Base-by-base conservation (phyloP, 2,888 invertebrate species). In the Syrista parreyssii region DNA sequence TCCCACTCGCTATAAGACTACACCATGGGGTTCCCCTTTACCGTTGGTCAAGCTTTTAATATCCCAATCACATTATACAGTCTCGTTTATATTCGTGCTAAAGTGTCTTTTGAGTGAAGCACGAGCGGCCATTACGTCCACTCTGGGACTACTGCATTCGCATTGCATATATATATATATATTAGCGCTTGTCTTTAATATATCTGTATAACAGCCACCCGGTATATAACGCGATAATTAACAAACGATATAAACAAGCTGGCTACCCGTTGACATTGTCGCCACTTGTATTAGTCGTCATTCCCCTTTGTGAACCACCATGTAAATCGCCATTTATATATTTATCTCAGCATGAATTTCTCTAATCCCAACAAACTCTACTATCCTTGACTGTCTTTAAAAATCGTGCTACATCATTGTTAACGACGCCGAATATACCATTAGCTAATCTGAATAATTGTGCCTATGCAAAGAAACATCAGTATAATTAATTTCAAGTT, bases 201-300 rank as follows among this genome's bases (percentile, higher is more conserved):
- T 32, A 72, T 76, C 31, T 23, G 1, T 73, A 12, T 12, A 31
- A 31, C 2, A 72, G 32, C 69, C 76, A 76, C 76, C 55, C 35
- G n/a, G 40, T 76, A 73, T 76, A 73, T 15, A 23, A 36, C 23
- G 40, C 31, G 68, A 34, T 76, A 73, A 34, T 76, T 76, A 76
- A 76, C 40, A 36, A 40, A 30, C 15, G 33, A 76, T 15, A 33
- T 12, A 30, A 76, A 36, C 32, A 15, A 76, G 30, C 12, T 40
- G 32, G 4, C 71, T 71, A 55, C 71, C 31, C 73, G 4, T 4
- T 23, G 34, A 32, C 30, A 76, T 40, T 36, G 76, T 74, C 68
- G n/a, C 33, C 33, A 33, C 73, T n/a, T 31, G 11, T 23, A 55
- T 23, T 55, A 55, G 2, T 23, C 55, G 55, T 23, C 55, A 9